Conservation (phyloP, 2,888 invertebrate species). For the Cosmorhoe ocellata region DNA sequence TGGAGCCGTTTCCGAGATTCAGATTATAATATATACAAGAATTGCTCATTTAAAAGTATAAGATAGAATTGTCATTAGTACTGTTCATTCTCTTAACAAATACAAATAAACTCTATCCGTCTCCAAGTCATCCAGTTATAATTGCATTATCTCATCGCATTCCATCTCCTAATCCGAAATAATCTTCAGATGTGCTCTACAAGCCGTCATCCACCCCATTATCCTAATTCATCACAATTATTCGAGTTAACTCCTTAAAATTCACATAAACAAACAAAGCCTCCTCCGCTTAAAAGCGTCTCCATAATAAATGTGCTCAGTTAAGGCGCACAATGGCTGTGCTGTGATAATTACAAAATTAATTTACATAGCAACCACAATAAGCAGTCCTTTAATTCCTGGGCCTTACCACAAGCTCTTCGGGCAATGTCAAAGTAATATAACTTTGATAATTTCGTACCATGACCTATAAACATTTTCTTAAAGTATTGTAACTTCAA, state of each 20-base stretch:
- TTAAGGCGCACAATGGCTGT: background rate
- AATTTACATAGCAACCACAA: background rate
- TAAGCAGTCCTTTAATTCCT: no score
- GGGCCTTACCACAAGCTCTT: no score
- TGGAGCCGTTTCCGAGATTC: no score
- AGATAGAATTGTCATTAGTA: no score
- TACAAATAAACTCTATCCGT: no score
- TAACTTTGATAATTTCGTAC: no score
- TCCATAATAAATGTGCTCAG: background rate
- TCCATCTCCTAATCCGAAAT: background rate
- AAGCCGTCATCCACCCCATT: background rate
- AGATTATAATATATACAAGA: no score
- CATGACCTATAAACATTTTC: no score
- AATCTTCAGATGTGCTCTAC: background rate
- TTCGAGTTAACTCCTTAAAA: constrained; percentile 32
- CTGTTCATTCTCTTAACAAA: no score
- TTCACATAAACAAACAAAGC: constrained; percentile 35
- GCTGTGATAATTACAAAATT: constrained; percentile 3
- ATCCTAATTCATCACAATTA: constrained; percentile 27
- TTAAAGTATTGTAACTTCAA: no score
- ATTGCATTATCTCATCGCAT: background rate
- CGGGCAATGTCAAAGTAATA: no score
- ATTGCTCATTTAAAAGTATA: no score
- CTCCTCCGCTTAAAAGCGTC: constrained; percentile 2
- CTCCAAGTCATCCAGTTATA: background rate